Base-by-base conservation (phyloP, 1,140 invertebrate genomes). In the Cecropterus lyciades region DNA sequence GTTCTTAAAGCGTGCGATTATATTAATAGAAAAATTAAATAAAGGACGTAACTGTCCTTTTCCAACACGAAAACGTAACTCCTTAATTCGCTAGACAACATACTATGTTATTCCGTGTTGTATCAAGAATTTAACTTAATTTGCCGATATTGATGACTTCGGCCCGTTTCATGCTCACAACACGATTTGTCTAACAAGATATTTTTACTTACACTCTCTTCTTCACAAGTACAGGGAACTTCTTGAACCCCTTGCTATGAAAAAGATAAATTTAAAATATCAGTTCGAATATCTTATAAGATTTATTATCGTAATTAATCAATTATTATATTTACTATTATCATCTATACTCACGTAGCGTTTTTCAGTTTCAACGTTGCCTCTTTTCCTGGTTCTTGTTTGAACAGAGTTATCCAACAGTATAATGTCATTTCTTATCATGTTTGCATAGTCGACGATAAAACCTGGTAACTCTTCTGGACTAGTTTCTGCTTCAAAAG, bases 341-440 rank as follows among this genome's bases (percentile, higher is more conserved):
- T n/a, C 17, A 9, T 6, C 17, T 13, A 16, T 65, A 84, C 87
- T 84, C 72, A 89, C 84, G 57, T 79, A 67, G 55, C 73, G 69
- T 37, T 80, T 84, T 67, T 83, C 70, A 6, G 80, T 72, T 73
- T 83, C 82, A 30, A 86, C 67, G 45, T 86, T 87, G 27, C 87
- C 85, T 56, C 87, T 79, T 69, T 91, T 88, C 27, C 85, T 75
- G 0, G 87, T 87, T 57, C 85, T 77, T 5, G 85, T 89, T 75
- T 89, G 80, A 4, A 88, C 78, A 6, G 88, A 91, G 69, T 91
- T 87, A 52, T 91, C 88, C 17, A 91, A 64, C 30, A 89, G 60
- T 59, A 89, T 84, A 9, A 88, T 87, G 69, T 89, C 83, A 43
- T 91, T 87, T 46, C 85, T 67, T 20, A 87, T 88, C 83, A 91